Base-by-base conservation (phyloP, 37 sponge, comb jelly and placozoan species). In the Ianthella basta region DNA sequence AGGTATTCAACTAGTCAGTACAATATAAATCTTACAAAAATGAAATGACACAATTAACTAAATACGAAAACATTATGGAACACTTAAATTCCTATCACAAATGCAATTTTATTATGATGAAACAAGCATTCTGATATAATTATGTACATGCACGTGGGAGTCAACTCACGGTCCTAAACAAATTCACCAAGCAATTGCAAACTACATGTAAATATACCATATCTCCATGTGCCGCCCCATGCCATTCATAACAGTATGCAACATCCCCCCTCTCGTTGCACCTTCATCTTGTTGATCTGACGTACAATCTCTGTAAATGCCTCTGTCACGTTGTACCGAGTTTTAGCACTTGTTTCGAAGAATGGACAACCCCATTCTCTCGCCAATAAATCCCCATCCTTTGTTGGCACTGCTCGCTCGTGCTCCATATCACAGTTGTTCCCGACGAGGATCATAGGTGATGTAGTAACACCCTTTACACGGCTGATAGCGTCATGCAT, bases 361-460 rank as follows among this genome's bases (percentile, higher is more conserved):
- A 96, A 98, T 0, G 99, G 96, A 41, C 91, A 90, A 1, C 88
- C 89, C 99, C 99, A 98, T 33, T 91, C 91, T 23, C 63, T 32
- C 0, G 97, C 92, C 41, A 98, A 60, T 59, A 25, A 39, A 38
- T 90, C 81, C 14, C 94, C 99, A 25, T 96, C 97, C 59, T 87
- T 68, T 0, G 64, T 59, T 1, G 82, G 23, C 0, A 96, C 99
- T 10, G 83, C 86, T 82, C 99, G 75, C 80, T 96, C 95, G 61
- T 89, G 72, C 69, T 88, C 93, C 90, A 93, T 87, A 75, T 98
- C 99, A 77, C 92, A 92, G 40, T 98, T 98, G 86, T 98, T 98
- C 24, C 99, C 99, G 2, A 96, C 91, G 30, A 98, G 80, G 8
- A 96, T 81, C 34, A 98, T 89, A 10, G 99, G 94, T 15, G 89